phyloP scores from a whole-genome alignment of 1,140 invertebrate species.

The Caenorhabditis brenneri region DNA sequence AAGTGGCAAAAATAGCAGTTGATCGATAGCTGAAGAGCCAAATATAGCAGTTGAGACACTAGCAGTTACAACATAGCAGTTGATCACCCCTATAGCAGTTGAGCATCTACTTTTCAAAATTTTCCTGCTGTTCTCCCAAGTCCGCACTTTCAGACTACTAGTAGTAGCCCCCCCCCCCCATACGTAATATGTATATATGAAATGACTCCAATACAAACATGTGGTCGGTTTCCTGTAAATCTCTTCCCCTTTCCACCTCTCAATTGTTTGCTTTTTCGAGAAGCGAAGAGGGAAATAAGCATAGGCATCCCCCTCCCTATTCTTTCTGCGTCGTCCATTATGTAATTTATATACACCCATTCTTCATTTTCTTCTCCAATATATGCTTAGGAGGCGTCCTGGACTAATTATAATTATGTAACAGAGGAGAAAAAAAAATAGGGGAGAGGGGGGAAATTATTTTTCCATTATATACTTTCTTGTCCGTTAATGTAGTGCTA shows the following conservation, averaged over 20 bases:
- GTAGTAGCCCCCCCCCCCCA: too few species aligned
- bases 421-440: background rate
- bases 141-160: too few species aligned
- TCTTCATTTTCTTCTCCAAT: background rate
- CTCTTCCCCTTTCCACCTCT: background rate
- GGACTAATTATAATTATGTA: slow-evolving; percentile 7
- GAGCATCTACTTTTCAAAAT: too few species aligned
- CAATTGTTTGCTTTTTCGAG: slow-evolving; percentile 25
- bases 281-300: background rate
- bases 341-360: background rate
- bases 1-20: too few species aligned
- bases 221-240: slow-evolving; percentile 2
- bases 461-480: background rate
- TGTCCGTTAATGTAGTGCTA: background rate
- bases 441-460: background rate
- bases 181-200: too few species aligned
- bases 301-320: background rate
- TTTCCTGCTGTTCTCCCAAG: too few species aligned
- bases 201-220: background rate
- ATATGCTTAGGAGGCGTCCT: background rate
- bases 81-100: too few species aligned
- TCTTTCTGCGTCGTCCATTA: background rate
- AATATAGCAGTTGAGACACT: too few species aligned
- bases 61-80: too few species aligned
- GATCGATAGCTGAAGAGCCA: too few species aligned